Percentiles rank a stretch among this genome's conserved stretches.
Conservation (phyloP, 2,113 vertebrate genomes). For the Formicarius rufipectus region DNA sequence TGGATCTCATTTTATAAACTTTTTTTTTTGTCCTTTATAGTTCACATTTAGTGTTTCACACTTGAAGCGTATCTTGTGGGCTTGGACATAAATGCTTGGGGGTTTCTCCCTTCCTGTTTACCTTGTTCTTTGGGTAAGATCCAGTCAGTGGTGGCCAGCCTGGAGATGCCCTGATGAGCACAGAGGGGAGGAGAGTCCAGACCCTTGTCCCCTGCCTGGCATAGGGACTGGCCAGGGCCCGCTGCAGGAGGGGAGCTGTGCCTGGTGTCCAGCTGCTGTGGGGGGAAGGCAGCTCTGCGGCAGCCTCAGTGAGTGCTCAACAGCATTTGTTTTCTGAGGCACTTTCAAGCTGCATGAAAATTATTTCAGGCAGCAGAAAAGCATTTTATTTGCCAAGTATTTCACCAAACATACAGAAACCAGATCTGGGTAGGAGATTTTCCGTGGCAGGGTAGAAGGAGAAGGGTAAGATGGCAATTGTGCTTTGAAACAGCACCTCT, state of each 20-base stretch:
- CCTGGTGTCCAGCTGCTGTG: background rate
- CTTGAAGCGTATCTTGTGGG: background rate
- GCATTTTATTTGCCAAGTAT: background rate
- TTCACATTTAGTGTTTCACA: background rate
- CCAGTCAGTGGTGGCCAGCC: accelerated
- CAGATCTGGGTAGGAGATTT: background rate
- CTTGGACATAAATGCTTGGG: background rate
- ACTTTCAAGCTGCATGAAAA: background rate
- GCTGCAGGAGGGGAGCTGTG: background rate
- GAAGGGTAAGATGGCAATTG: background rate
- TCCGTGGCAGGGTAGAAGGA: background rate
- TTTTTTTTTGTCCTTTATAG: background rate
- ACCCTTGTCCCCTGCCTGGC: background rate
- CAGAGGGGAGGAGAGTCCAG: background rate
- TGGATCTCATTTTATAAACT: background rate
- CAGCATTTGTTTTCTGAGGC: background rate
- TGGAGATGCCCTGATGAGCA: background rate
- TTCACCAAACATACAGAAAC: background rate
- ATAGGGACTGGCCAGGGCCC: too few relatives aligned
- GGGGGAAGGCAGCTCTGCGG: background rate
- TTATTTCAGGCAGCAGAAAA: background rate
- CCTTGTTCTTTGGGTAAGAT: background rate
- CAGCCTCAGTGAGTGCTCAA: background rate
- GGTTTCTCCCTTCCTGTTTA: background rate
- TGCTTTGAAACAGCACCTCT: background rate